Conservation (phyloP, 2,888 invertebrate species). For the Villa cingulata region DNA sequence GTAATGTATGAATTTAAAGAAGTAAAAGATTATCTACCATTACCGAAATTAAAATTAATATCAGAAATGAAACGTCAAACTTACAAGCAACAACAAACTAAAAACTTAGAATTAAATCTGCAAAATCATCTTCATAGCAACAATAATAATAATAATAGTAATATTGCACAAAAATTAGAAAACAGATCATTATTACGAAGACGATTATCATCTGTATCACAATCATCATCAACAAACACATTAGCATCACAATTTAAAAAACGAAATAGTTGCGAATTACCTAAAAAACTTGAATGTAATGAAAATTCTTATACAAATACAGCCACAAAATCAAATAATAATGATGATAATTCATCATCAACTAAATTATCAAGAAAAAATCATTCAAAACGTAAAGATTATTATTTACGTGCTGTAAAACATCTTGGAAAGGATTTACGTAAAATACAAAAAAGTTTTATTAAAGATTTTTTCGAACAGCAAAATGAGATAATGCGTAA, state of each 20-base stretch:
- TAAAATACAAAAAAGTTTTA: conserved; percentile 26
- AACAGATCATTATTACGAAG: no score
- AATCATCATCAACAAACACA: background rate
- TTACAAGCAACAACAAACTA: no score
- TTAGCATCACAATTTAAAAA: background rate
- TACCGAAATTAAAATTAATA: no score
- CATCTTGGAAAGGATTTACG: conserved; percentile 25
- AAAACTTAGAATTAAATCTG: no score
- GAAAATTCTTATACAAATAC: conserved; percentile 2
- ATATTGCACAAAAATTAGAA: no score
- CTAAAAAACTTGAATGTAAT: no score
- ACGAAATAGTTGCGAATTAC: background rate
- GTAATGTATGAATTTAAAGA: no score
- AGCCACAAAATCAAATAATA: background rate
- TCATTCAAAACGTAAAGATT: conserved; percentile 4
- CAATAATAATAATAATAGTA: no score
- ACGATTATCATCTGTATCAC: background rate
- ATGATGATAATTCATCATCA: background rate
- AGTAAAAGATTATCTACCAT: no score
- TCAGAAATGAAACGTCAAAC: no score
- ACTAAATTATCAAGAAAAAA: background rate
- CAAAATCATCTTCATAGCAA: no score
- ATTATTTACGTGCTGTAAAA: conserved; percentile 16
- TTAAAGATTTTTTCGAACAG: conserved; percentile 28
- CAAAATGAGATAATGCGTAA: conserved; percentile 28